Base-by-base conservation (phyloP, 2,888 invertebrate genomes). In the Cephus runcator region DNA sequence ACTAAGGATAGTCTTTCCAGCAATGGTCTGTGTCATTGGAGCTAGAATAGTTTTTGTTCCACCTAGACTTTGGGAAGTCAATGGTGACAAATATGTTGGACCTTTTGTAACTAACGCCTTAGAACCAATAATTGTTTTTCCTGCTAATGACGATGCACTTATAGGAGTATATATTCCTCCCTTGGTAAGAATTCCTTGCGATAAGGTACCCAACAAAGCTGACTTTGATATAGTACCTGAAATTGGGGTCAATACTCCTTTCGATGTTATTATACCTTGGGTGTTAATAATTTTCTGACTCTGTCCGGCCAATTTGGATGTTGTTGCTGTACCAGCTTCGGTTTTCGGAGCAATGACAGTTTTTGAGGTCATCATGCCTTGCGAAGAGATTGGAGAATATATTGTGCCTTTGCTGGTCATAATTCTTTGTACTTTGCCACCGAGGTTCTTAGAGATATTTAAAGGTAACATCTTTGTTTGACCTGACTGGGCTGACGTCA, bases 371-470 rank as follows among this genome's bases (percentile, higher is more conserved):
- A 85, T 79, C 6, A 87, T 80, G 77, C 82, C 82, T 33, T 87
- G 87, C 15, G 88, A 81, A 75, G 81, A 86, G 12, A 88, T 82
- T 6, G 88, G 84, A 36, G 88, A 82, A 34, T 93, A 93, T 30
- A 94, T 86, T 86, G 94, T 93, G 2, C 93, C 93, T 85, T 93
- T 94, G n/a, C 93, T 93, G 9, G 93, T 93, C 73, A 94, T 92
- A 79, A 94, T 93, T 82, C 93, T 92, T 40, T 90, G 90, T n/a
- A 92, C 92, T 91, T 88, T 93, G 91, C 87, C 92, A 92, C 69
- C 92, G 88, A 80, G 91, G 89, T 80, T 92, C 92, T 89, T 93
- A 88, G 74, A 81, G 34, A 90, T 86, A 78, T 87, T 88, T 1
- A 90, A 77, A 0, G 90, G 90, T n/a, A 91, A 73, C 82, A 88